Evolutionary conservation across 2,888 invertebrate species (phyloP), one percentile per base, ranked within the genome.

Genomic region (Drymonia ruficornis): DNA sequence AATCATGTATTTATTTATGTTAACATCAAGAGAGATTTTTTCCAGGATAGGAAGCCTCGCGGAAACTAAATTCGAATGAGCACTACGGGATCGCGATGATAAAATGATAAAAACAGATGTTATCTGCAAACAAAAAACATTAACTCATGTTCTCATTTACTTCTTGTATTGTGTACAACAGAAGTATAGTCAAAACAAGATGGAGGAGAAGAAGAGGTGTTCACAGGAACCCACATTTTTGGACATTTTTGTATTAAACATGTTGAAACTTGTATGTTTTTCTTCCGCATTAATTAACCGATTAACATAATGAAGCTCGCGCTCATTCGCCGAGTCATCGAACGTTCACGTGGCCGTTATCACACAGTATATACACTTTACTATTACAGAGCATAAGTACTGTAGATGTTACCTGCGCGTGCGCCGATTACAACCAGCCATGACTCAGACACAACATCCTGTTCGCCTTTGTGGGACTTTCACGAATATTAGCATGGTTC

Each of bases 271-370:
- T 59, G 44, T 52, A 48, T 43, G 36, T 23, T 57, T 64, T 67
- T 56, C 56, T 58, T 61, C 53, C 46, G 51, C 49, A 65, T 51
- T 59, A 47, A 64, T 64, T 45, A 45, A n/a, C 28, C 50, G 55
- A 59, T 67, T 72, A 49, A 55, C 56, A 52, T 68, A 62, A 60
- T 60, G 18, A 66, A 56, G 56, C 59, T 66, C n/a, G 52, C 55
- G 62, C 55, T 73, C 57, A 62, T 56, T 62, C 61, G 65, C 72
- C 90, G 89, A 91, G 64, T 89, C 91, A 90, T 73, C 68, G 68
- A 61, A 76, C 74, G 78, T 84, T 87, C 90, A 87, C 87, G 90
- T 88, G 86, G 84, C 77, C 74, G 74, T 89, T 89, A 90, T 90
- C 90, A 86, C 65, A 70, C 69, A 72, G 69, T 69, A 77, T 72